These are phyloP conservation scores for Peucedramus taeniatus DNA, from an alignment of 2,113 vertebrate genomes.

Conservation along the genomic window DNA sequence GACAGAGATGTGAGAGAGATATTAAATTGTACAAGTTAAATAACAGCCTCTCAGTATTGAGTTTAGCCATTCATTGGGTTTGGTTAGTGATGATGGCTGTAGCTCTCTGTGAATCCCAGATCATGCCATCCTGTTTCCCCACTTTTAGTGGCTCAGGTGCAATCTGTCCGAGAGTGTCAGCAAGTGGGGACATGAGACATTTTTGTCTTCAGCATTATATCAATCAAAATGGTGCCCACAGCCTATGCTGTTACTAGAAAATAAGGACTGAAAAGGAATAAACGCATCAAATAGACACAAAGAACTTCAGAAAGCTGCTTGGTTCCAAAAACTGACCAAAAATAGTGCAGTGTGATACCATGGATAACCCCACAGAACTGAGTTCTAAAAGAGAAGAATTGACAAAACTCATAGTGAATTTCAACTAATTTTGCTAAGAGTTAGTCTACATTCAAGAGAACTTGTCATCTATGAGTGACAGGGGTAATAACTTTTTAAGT, in stretches of 20 bases:
- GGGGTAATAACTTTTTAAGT: background rate
- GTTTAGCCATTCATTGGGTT: background rate
- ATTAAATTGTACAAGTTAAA: background rate
- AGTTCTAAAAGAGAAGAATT: background rate
- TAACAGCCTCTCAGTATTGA: background rate
- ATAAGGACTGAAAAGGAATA: background rate
- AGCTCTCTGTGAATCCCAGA: background rate
- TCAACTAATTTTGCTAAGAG: background rate
- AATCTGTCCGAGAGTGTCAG: background rate
- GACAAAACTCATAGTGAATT: background rate
- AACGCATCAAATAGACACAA: background rate
- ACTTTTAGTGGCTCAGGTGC: background rate
- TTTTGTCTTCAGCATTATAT: background rate
- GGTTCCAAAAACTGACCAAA: background rate
- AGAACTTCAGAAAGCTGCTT: background rate
- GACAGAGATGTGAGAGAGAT: background rate
- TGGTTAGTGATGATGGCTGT: background rate
- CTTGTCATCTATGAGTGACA: background rate
- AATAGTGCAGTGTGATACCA: background rate
- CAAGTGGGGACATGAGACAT: rapidly evolving
- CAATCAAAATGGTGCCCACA: background rate
- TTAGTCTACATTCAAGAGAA: background rate
- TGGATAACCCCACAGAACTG: background rate
- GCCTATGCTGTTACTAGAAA: background rate
- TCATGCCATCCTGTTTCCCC: background rate